Conservation (phyloP, 1,140 invertebrate species). For the Diachasmimorpha longicaudata region DNA sequence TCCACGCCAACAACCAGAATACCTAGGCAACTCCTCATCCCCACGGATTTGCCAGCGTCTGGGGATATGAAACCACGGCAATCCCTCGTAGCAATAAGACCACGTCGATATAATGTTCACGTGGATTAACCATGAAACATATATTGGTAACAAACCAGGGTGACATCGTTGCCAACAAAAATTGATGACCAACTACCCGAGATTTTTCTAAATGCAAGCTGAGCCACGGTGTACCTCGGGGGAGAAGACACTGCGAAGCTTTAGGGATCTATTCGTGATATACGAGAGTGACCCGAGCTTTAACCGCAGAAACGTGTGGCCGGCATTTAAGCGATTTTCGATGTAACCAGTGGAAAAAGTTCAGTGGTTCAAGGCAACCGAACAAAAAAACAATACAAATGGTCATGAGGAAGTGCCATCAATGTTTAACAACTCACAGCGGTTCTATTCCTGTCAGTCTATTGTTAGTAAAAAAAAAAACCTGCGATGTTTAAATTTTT, state of each 20-base stretch:
- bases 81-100: background rate
- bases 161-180: background rate
- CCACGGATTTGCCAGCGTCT: background rate
- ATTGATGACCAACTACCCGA: background rate
- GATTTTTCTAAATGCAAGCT: background rate
- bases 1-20: background rate
- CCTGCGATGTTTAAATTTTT: too few species aligned
- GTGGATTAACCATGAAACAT: background rate
- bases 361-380: background rate
- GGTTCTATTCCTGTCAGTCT: background rate
- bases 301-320: background rate
- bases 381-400: background rate
- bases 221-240: background rate
- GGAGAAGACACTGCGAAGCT: constrained; percentile 26
- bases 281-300: constrained; percentile 16
- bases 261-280: constrained; percentile 36
- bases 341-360: background rate
- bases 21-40: background rate
- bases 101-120: background rate
- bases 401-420: background rate
- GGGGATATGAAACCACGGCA: background rate
- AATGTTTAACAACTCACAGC: background rate
- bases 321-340: background rate
- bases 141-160: background rate
- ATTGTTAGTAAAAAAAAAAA: too few species aligned